phyloP scores from a whole-genome alignment of 2,888 invertebrate genomes.

The Drosophila mayaguana region DNA sequence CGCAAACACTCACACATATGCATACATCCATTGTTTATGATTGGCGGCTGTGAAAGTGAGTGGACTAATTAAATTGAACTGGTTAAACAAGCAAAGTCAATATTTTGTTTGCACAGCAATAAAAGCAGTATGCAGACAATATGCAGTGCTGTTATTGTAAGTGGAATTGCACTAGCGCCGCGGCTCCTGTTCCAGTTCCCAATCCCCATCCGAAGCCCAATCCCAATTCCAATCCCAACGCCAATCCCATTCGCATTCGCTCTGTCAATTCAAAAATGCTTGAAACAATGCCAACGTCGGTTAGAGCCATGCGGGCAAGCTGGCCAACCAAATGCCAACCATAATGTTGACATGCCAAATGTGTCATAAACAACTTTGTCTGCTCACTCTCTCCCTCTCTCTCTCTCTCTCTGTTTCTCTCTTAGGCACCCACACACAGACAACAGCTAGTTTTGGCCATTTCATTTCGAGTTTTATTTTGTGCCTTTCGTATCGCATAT shows the following conservation, averaged over 20 bases:
- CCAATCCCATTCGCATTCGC: background rate
- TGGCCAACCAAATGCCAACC: conserved; percentile 31
- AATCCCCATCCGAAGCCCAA: no score
- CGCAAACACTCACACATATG: background rate
- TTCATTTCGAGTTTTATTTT: conserved; percentile 48
- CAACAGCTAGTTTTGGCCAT: conserved; percentile 42
- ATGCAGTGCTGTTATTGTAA: conserved; percentile 22
- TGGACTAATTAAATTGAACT: conserved; percentile 20
- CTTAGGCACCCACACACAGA: no score
- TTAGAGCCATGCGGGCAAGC: background rate
- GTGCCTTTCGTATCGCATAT: background rate
- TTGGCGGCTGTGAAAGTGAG: conserved; percentile 6
- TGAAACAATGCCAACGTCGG: conserved; percentile 43
- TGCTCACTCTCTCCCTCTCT: conserved; percentile 18
- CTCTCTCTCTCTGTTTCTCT: background rate
- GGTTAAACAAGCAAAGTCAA: conserved; percentile 25
- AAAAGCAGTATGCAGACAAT: conserved; percentile 51
- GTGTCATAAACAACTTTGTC: conserved; percentile 62
- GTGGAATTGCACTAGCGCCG: conserved; percentile 19
- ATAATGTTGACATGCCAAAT: conserved; percentile 63
- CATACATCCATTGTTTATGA: background rate
- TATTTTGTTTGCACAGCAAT: conserved; percentile 49
- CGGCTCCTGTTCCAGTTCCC: no score
- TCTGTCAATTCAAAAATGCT: conserved; percentile 38
- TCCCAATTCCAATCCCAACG: background rate